Evolutionary conservation across 1,140 invertebrate genomes (phyloP).

Genomic region (Zeugodacus cucurbitae): DNA sequence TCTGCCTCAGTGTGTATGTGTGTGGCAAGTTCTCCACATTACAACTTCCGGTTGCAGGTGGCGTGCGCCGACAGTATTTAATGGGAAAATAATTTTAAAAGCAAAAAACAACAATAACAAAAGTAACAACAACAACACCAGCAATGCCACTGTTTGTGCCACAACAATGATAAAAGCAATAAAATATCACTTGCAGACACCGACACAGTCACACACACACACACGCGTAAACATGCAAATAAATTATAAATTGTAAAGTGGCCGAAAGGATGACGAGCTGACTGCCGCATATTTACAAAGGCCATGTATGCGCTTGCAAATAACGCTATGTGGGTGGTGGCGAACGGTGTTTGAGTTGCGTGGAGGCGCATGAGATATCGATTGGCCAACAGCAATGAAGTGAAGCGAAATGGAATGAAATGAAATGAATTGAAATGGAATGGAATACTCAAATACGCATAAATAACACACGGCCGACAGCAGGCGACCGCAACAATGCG

Average conservation of each 20-base stretch:
- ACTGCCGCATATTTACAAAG: not conserved
- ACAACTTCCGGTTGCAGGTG: not conserved
- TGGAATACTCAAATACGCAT: conserved; percentile 4
- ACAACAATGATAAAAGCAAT: conserved; percentile 24
- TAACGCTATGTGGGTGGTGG: not conserved
- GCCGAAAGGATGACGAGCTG: not conserved
- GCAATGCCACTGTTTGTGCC: not conserved
- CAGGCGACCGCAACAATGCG: not conserved
- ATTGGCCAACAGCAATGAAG: not conserved
- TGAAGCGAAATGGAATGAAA: not conserved
- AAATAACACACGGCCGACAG: not conserved
- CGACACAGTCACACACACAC: not conserved
- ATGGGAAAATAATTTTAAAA: not conserved
- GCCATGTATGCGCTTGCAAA: not conserved
- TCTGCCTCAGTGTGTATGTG: too few species aligned
- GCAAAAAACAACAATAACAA: not conserved
- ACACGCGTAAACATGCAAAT: not conserved
- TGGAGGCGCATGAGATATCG: not conserved
- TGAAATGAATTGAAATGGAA: not conserved
- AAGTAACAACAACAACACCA: not conserved
- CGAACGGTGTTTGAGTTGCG: not conserved
- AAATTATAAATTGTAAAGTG: conserved; percentile 15
- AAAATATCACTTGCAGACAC: not conserved
- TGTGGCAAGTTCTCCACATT: not conserved
- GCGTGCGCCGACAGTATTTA: not conserved